Percentiles rank a stretch among this genome's conserved stretches.
phyloP scores from a whole-genome alignment of 2,113 vertebrate species.

The Corydoras maculifer region DNA sequence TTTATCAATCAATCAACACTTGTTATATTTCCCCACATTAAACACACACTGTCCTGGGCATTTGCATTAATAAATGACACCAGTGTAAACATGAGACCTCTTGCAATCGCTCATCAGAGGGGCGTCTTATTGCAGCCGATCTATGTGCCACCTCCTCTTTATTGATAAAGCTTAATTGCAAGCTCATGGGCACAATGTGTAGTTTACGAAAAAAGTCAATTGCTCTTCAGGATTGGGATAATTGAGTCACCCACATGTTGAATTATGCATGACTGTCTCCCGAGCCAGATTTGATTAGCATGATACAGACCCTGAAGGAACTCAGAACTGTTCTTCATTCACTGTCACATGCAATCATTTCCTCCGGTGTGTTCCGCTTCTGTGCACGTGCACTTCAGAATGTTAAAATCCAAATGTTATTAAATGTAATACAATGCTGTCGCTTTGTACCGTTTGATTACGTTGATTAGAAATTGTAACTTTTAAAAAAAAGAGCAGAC shows the following conservation, averaged over 20 bases:
- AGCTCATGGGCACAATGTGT: constrained; percentile 8
- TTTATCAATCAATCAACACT: no score
- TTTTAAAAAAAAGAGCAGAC: no score
- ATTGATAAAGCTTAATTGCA: constrained; percentile 19
- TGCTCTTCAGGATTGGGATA: constrained; percentile 43
- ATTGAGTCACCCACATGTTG: constrained; percentile 56
- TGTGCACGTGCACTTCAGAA: not conserved
- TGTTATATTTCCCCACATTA: no score
- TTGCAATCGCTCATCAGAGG: constrained; percentile 2
- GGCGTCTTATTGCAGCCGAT: not conserved
- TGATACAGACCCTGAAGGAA: constrained; percentile 21
- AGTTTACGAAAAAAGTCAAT: constrained; percentile 45
- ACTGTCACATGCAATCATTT: not conserved
- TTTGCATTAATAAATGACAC: no score
- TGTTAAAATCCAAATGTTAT: no score
- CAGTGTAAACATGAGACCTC: not conserved
- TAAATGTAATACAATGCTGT: no score
- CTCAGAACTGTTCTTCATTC: constrained; percentile 14
- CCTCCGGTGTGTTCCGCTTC: not conserved
- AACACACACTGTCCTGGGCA: no score
- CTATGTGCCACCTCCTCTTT: not conserved
- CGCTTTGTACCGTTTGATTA: no score
- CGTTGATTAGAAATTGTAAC: no score
- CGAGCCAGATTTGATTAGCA: constrained; percentile 48
- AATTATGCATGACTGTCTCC: constrained; percentile 58